phyloP scores from a whole-genome alignment of 2,888 invertebrate genomes.

The Drosophila nigricruria region DNA sequence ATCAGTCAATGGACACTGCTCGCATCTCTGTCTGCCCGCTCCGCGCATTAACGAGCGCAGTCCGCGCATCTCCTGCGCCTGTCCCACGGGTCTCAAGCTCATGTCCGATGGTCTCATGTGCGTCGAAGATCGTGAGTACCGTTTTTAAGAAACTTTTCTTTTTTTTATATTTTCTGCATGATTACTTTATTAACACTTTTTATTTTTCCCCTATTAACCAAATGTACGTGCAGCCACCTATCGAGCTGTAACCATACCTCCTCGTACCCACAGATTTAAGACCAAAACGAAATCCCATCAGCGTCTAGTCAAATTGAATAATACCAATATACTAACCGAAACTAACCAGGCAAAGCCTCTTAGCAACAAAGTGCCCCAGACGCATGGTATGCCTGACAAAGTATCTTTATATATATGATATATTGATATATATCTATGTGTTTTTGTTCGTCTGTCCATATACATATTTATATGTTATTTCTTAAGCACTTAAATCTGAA shows the following conservation, averaged over 20 bases:
- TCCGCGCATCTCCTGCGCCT: slow-evolving; percentile 94
- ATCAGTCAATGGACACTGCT: slow-evolving; percentile 94
- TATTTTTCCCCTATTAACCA: slow-evolving; percentile 25
- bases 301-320: slow-evolving; percentile 17
- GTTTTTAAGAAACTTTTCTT: slow-evolving; percentile 74
- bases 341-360: slow-evolving; percentile 8
- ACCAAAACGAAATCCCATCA: slow-evolving; percentile 33
- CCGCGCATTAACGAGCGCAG: slow-evolving; percentile 92
- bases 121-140: slow-evolving; percentile 92
- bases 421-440: background rate
- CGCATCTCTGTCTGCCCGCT: slow-evolving; percentile 96
- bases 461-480: background rate
- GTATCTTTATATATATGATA: no score
- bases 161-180: slow-evolving; percentile 24
- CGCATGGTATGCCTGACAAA: slow-evolving; percentile 47
- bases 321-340: slow-evolving; percentile 15
- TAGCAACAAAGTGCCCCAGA: slow-evolving; percentile 16
- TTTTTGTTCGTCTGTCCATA: background rate
- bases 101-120: slow-evolving; percentile 93
- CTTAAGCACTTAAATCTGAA: background rate
- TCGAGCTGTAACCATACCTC: slow-evolving; percentile 37
- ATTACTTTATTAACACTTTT: slow-evolving; percentile 22
- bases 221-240: slow-evolving; percentile 36
- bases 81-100: slow-evolving; percentile 93
- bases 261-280: slow-evolving; percentile 36